Conservation (phyloP, 2,113 vertebrate genomes). For the Alouatta palliata region DNA sequence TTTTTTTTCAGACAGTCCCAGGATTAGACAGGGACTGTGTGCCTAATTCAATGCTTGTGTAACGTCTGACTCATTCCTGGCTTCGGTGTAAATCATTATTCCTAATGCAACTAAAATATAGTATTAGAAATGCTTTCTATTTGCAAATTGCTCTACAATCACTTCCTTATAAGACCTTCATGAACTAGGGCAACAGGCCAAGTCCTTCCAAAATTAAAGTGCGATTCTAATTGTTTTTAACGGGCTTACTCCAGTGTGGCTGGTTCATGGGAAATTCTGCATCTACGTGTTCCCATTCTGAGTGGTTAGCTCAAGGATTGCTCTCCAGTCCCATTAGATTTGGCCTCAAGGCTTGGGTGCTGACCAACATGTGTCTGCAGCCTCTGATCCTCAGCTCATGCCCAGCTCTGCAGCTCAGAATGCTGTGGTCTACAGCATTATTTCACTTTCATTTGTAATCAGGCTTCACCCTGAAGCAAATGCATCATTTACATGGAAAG, state of each 20-base stretch:
- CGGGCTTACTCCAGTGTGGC: background rate
- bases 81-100: constrained; percentile 45
- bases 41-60: constrained; percentile 37
- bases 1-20: background rate
- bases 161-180: constrained; percentile 47
- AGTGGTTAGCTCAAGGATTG: background rate
- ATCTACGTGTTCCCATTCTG: constrained; percentile 41
- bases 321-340: background rate
- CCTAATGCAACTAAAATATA: constrained; percentile 53
- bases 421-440: background rate
- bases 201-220: constrained; percentile 55
- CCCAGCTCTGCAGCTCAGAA: constrained; percentile 5
- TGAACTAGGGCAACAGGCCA: constrained; percentile 26
- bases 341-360: constrained; percentile 27
- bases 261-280: constrained; percentile 56
- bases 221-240: constrained; percentile 56
- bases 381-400: background rate
- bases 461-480: constrained; percentile 38
- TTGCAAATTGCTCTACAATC: constrained; percentile 49
- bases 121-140: constrained; percentile 58
- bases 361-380: background rate
- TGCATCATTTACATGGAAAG: constrained; percentile 44
- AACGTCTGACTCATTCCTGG: constrained; percentile 40
- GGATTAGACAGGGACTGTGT: constrained; percentile 28
- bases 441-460: constrained; percentile 17